These are phyloP conservation scores for Galerucella nymphaeae DNA, from an alignment of 2,888 invertebrate genomes.

Conservation along the genomic window DNA sequence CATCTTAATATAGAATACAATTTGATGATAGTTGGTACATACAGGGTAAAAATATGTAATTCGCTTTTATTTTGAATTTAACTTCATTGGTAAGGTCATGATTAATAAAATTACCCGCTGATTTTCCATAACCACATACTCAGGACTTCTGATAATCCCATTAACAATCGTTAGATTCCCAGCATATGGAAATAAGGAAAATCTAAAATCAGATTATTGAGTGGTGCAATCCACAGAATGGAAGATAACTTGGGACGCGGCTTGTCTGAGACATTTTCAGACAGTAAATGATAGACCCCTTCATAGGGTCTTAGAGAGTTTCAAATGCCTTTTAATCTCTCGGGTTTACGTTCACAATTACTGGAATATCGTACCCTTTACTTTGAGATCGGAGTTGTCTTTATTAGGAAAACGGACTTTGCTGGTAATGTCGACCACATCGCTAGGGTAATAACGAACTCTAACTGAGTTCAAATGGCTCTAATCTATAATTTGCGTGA, in stretches of 20 bases:
- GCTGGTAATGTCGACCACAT: slow-evolving; percentile 11
- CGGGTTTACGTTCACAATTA: slow-evolving; percentile 58
- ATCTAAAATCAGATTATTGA: slow-evolving; percentile 35
- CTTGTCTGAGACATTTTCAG: slow-evolving; percentile 49
- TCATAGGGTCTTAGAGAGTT: slow-evolving; percentile 54
- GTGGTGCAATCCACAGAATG: slow-evolving; percentile 32
- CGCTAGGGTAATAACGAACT: slow-evolving; percentile 22
- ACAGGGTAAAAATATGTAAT: too few species aligned
- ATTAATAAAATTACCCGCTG: too few species aligned
- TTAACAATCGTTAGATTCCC: not conserved
- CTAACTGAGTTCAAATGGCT: slow-evolving; percentile 1
- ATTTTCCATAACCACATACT: not conserved
- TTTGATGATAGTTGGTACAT: too few species aligned
- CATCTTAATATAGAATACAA: too few species aligned
- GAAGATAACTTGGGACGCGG: slow-evolving; percentile 32
- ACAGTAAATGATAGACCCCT: slow-evolving; percentile 52
- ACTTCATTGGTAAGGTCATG: too few species aligned
- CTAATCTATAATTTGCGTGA: slow-evolving; percentile 30
- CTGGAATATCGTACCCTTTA: slow-evolving; percentile 58
- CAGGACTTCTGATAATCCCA: not conserved
- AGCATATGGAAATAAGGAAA: slow-evolving; percentile 12
- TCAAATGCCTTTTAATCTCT: slow-evolving; percentile 58
- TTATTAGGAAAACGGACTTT: slow-evolving; percentile 42
- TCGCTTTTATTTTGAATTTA: too few species aligned
- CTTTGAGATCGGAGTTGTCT: slow-evolving; percentile 44